Percentiles rank a stretch among this genome's conserved stretches.
Evolutionary conservation across 2,797 vertebrate genomes (phyloP).

Genomic region (Petrocephalus sullivani): DNA sequence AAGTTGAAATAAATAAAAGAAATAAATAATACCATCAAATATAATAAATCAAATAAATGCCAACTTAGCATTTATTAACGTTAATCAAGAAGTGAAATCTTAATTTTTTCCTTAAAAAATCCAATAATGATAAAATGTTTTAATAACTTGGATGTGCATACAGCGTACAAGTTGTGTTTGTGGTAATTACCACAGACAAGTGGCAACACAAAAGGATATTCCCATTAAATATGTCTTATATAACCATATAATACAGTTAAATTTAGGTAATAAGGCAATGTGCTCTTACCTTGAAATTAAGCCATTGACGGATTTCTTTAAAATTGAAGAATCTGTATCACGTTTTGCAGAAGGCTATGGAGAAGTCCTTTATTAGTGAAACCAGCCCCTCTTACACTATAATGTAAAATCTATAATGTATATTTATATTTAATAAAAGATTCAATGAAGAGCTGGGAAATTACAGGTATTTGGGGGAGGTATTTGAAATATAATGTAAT

Average conservation of each 20-base stretch:
- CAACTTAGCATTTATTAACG: neutral
- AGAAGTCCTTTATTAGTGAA: neutral
- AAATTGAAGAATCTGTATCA: neutral
- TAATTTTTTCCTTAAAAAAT: conserved; percentile 9
- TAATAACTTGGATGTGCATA: neutral
- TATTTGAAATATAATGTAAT: neutral
- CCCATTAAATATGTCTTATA: neutral
- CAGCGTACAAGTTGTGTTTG: neutral
- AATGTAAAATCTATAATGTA: neutral
- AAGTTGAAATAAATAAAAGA: too few relatives aligned
- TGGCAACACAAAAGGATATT: conserved; percentile 6
- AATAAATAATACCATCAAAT: too few relatives aligned
- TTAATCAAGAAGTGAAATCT: neutral
- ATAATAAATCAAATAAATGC: too few relatives aligned
- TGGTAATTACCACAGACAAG: conserved; percentile 4
- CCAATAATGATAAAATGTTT: neutral
- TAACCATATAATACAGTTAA: neutral
- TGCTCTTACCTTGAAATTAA: neutral
- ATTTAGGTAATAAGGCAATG: neutral
- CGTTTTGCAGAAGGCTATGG: neutral
- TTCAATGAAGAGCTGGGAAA: neutral
- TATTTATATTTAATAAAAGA: neutral
- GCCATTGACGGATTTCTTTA: neutral
- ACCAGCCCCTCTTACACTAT: neutral
- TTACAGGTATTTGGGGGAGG: neutral